These are phyloP conservation scores for Calliphora vomitoria DNA, from an alignment of 2,888 invertebrate species.

Conservation along the genomic window DNA sequence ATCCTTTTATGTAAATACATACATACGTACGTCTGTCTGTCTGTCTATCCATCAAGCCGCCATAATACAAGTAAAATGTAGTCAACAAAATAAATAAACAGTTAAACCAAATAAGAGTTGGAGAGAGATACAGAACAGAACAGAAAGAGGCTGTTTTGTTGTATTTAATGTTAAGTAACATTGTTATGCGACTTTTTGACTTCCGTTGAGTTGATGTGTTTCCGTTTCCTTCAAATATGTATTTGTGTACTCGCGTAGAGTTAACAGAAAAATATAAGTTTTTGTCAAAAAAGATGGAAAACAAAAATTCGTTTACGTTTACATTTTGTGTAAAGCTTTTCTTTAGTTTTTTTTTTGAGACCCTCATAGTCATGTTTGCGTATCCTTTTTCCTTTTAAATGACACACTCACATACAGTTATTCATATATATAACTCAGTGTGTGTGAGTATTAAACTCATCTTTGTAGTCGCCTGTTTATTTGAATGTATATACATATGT, in stretches of 20 bases:
- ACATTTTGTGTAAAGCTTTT: conserved; percentile 74
- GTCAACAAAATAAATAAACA: conserved; percentile 17
- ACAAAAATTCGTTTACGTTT: conserved; percentile 76
- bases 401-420: background rate
- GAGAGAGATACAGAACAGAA: conserved; percentile 54
- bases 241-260: conserved; percentile 68
- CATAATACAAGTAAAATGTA: conserved; percentile 63
- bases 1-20: conserved; percentile 58
- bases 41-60: conserved; percentile 50
- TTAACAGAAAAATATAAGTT: conserved; percentile 66
- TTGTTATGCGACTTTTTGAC: conserved; percentile 82
- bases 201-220: conserved; percentile 84
- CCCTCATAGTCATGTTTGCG: conserved; percentile 46
- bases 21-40: conserved; percentile 11
- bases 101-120: conserved; percentile 56
- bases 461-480: background rate
- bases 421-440: background rate
- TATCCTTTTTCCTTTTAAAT: conserved; percentile 47
- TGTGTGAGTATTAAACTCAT: conserved; percentile 22
- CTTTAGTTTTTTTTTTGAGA: conserved; percentile 4
- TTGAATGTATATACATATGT: conserved; percentile 54
- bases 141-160: conserved; percentile 63
- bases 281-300: conserved; percentile 34
- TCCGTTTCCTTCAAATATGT: conserved; percentile 83
- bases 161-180: conserved; percentile 76